These are phyloP conservation scores for Pecten maximus DNA, from an alignment of 2,888 invertebrate genomes.

Conservation along the genomic window DNA sequence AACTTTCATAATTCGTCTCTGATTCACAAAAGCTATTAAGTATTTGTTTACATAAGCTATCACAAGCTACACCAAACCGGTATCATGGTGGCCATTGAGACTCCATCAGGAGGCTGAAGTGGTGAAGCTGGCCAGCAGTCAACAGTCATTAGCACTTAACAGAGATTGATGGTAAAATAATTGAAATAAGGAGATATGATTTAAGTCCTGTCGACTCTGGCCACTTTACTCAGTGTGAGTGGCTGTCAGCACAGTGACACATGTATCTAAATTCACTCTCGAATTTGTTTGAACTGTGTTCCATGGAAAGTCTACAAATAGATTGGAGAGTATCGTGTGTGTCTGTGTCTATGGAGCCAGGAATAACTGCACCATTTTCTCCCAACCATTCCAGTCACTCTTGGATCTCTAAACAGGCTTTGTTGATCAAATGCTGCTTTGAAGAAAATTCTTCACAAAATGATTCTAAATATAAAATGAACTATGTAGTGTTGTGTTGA, in stretches of 20 bases:
- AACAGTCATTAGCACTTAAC: background rate
- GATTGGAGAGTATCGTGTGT: background rate
- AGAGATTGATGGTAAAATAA: constrained; percentile 2
- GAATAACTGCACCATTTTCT: background rate
- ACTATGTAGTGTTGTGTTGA: background rate
- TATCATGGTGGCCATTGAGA: background rate
- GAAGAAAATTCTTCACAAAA: background rate
- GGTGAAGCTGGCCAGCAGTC: background rate
- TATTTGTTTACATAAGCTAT: too few species aligned
- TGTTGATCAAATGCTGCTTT: background rate
- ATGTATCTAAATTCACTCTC: background rate
- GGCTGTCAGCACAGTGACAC: constrained; percentile 16
- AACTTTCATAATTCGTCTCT: too few species aligned
- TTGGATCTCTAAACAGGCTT: background rate
- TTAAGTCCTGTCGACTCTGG: background rate
- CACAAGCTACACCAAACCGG: too few species aligned
- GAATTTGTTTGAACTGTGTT: background rate
- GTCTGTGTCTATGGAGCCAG: background rate
- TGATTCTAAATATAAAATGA: background rate
- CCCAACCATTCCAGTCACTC: background rate
- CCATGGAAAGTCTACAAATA: background rate
- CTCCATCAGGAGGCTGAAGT: background rate
- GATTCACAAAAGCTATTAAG: too few species aligned
- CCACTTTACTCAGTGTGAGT: background rate
- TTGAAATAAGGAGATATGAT: background rate